Evolutionary conservation across 1,140 invertebrate species (phyloP), one percentile per base, ranked within the genome.

Genomic region (Heliothis virescens): DNA sequence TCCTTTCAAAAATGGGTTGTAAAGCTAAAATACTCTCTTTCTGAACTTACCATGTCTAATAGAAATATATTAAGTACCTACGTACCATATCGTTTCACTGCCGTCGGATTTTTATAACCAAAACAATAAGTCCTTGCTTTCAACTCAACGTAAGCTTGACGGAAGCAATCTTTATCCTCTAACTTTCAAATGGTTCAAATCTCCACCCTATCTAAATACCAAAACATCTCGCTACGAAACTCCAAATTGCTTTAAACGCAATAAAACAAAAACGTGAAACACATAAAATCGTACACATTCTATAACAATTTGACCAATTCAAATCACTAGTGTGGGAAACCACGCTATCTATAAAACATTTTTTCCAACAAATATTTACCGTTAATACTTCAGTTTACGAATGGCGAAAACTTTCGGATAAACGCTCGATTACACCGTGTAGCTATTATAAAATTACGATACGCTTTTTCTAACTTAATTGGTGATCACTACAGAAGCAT

Each of bases 401-500:
- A 85, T 83, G 85, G 86, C 86, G 86, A 87, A 88, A 85, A 91
- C 84, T 75, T 69, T 74, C 79, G 84, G 77, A 83, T 82, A 85
- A 82, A 85, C 67, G 34, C 55, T 73, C 82, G 73, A 71, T 80
- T 78, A 80, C 18, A 78, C 75, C 75, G 75, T 78, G 34, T n/a
- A 57, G 34, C 63, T 15, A 78, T 78, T 78, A 78, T 69, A 78
- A 67, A 75, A 73, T 90, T 91, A 88, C 75, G 87, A 86, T 81
- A 92, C 88, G 90, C 87, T 92, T 90, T 92, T 91, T 90, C 86
- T 85, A 83, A 47, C 79, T 88, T 87, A 86, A 89, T 88, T 83
- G 84, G 63, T 85, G 89, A 87, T 90, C 82, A 83, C 85, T 82
- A 89, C 91, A 90, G 92, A 92, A 93, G 91, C 92, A 87, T 92